Base-by-base conservation (phyloP, 2,888 invertebrate species). In the Xestoiulus laeticollis region DNA sequence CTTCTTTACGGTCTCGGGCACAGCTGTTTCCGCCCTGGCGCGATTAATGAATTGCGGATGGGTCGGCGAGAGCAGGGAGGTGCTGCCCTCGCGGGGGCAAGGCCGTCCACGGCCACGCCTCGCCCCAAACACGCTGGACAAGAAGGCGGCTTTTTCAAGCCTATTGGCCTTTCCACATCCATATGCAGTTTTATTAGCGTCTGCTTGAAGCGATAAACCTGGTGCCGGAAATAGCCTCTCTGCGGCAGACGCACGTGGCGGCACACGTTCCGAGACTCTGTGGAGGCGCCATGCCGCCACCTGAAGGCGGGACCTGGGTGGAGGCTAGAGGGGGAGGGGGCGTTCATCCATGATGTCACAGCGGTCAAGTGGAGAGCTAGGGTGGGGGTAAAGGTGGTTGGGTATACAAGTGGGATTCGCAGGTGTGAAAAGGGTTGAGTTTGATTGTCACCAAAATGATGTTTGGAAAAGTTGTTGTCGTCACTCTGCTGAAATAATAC, bases 11-110 rank as follows among this genome's bases (percentile, higher is more conserved):
- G 82, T 12, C 82, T 26, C 82, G 4, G 86, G 22, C 43, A 86
- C 86, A 86, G 86, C 86, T 86, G 86, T 86, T 86, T 86, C 86
- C 86, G 86, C 86, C 86, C 48, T 44, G 86, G 86, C 30, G 86
- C 26, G 86, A 86, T 44, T 86, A 86, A 86, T 86, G 44, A 43
- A 26, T n/a, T 10, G 48, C 48, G 48, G 33, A 16, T n/a, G 33
- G 33, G 33, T 38, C 33, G 33, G 85, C n/a, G n/a, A 10, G 33
- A 33, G 32, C n/a, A 32, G 33, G 85, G 38, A 85, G 38, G 85
- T 85, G 85, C 85, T 85, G 85, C 85, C 85, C 85, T n/a, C 85
- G 32, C 85, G 85, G 26, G 85, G 32, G 85, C 85, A 85, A 85
- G 48, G 48, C 48, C 48, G 48, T 16, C 10, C 48, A 12, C 48